phyloP scores from a whole-genome alignment of 1,140 invertebrate genomes.

The Anthonomus grandis region DNA sequence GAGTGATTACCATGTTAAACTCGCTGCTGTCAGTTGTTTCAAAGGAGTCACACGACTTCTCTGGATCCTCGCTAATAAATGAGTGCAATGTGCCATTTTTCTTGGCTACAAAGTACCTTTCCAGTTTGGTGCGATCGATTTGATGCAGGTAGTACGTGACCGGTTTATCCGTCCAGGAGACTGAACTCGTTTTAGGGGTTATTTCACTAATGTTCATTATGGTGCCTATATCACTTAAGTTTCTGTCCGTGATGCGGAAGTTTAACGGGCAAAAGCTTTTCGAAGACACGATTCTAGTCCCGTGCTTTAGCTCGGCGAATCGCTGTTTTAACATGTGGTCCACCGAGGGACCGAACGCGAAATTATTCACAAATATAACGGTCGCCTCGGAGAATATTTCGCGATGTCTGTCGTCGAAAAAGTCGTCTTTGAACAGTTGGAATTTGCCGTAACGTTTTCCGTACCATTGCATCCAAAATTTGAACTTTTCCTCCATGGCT shows the following conservation, averaged over 20 bases:
- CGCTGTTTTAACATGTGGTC: slow-evolving; percentile 21
- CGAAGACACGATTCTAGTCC: slow-evolving; percentile 23
- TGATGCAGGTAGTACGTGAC: slow-evolving; percentile 23
- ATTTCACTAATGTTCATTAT: slow-evolving; percentile 26
- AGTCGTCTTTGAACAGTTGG: slow-evolving; percentile 20
- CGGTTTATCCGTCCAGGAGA: slow-evolving; percentile 25
- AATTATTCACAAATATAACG: slow-evolving; percentile 25
- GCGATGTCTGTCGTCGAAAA: slow-evolving; percentile 19
- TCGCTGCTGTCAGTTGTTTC: slow-evolving; percentile 16
- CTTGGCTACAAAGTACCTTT: slow-evolving; percentile 18
- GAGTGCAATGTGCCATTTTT: slow-evolving; percentile 17
- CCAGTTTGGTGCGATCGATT: slow-evolving; percentile 23
- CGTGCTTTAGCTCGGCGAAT: slow-evolving; percentile 26
- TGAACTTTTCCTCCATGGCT: slow-evolving; percentile 20
- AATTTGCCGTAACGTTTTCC: slow-evolving; percentile 16
- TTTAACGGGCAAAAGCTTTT: slow-evolving; percentile 25
- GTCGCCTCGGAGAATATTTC: slow-evolving; percentile 19
- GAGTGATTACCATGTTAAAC: neutral
- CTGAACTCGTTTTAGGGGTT: slow-evolving; percentile 17
- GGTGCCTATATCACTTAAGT: slow-evolving; percentile 22
- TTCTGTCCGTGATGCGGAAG: slow-evolving; percentile 23
- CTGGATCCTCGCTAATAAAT: slow-evolving; percentile 4
- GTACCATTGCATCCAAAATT: slow-evolving; percentile 28
- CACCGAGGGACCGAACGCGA: slow-evolving; percentile 21
- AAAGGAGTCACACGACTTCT: slow-evolving; percentile 17